Percentiles rank a stretch among this genome's conserved stretches.
phyloP scores from a whole-genome alignment of 1,140 invertebrate genomes.

The Hypothenemus hampei region DNA sequence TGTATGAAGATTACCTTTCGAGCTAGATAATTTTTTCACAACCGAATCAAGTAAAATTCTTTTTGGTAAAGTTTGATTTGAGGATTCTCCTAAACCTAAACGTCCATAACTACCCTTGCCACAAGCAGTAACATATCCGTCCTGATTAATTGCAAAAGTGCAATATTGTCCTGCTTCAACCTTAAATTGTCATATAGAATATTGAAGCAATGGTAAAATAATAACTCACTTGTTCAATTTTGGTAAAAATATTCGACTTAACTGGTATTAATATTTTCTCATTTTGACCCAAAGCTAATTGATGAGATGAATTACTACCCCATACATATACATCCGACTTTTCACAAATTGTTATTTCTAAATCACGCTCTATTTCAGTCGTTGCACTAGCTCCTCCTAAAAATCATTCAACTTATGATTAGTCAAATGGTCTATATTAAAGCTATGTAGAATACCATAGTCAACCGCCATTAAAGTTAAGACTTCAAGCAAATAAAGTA shows the following conservation, averaged over 20 bases:
- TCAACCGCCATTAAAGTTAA: constrained; percentile 45
- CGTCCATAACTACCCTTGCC: constrained; percentile 92
- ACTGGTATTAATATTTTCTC: constrained; percentile 60
- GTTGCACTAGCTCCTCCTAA: constrained; percentile 27
- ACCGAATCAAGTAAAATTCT: constrained; percentile 52
- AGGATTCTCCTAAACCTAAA: constrained; percentile 87
- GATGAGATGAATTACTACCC: constrained; percentile 65
- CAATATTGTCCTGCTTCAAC: constrained; percentile 65
- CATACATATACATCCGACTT: constrained; percentile 59
- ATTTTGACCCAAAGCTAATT: constrained; percentile 56
- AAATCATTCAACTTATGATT: too few species aligned
- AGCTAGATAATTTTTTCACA: constrained; percentile 49
- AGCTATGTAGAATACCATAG: too few species aligned
- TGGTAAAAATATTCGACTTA: constrained; percentile 52
- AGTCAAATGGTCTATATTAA: too few species aligned
- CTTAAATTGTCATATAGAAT: constrained; percentile 38
- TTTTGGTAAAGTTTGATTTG: constrained; percentile 89
- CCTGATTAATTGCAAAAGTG: constrained; percentile 58
- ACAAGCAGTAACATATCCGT: constrained; percentile 80
- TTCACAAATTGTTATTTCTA: constrained; percentile 40
- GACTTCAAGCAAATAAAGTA: constrained; percentile 53
- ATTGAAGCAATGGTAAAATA: not conserved
- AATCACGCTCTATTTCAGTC: constrained; percentile 23
- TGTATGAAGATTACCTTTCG: constrained; percentile 47
- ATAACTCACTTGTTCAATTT: constrained; percentile 55